Percentiles rank a stretch among this genome's conserved stretches.
Conservation (phyloP, 2,888 invertebrate species). For the Cataglyphis cursor region DNA sequence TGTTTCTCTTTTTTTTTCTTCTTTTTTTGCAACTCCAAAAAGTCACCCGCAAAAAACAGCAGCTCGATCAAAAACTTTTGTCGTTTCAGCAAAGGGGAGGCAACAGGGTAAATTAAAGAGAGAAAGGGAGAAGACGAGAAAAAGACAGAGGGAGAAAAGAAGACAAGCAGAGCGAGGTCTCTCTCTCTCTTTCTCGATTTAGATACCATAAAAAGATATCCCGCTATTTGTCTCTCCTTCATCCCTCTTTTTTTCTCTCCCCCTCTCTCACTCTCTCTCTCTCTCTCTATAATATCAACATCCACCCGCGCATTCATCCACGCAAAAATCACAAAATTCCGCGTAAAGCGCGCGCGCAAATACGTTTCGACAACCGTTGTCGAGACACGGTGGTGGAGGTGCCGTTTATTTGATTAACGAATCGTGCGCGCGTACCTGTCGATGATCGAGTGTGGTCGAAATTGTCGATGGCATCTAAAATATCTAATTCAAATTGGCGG, state of each 20-base stretch:
- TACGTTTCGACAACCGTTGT: slow-evolving; percentile 48
- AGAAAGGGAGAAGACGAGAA: slow-evolving; percentile 28
- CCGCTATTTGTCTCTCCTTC: slow-evolving; percentile 13
- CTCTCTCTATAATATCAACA: slow-evolving; percentile 62
- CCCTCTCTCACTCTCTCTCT: slow-evolving; percentile 2
- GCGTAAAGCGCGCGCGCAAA: slow-evolving; percentile 67
- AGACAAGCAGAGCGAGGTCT: slow-evolving; percentile 5
- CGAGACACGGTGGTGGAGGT: slow-evolving; percentile 40
- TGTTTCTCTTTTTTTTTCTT: slow-evolving; percentile 23
- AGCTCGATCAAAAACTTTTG: slow-evolving; percentile 70
- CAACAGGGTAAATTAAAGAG: slow-evolving; percentile 38
- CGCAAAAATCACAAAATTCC: slow-evolving; percentile 76
- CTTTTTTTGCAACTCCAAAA: slow-evolving; percentile 70
- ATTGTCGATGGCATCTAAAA: slow-evolving; percentile 55
- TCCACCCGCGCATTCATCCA: slow-evolving; percentile 78
- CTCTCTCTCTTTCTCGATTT: neutral
- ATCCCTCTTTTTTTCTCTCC: slow-evolving; percentile 18
- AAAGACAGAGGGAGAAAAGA: slow-evolving; percentile 26
- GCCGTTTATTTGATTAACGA: slow-evolving; percentile 61
- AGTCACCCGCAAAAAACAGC: slow-evolving; percentile 78
- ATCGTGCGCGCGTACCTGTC: slow-evolving; percentile 46
- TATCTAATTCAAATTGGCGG: slow-evolving; percentile 46
- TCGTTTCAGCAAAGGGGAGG: slow-evolving; percentile 33
- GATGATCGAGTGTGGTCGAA: slow-evolving; percentile 53
- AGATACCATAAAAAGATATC: slow-evolving; percentile 35